These are phyloP conservation scores for Eidolon dupreanum DNA, from an alignment of 2,797 vertebrate genomes.

Conservation along the genomic window DNA sequence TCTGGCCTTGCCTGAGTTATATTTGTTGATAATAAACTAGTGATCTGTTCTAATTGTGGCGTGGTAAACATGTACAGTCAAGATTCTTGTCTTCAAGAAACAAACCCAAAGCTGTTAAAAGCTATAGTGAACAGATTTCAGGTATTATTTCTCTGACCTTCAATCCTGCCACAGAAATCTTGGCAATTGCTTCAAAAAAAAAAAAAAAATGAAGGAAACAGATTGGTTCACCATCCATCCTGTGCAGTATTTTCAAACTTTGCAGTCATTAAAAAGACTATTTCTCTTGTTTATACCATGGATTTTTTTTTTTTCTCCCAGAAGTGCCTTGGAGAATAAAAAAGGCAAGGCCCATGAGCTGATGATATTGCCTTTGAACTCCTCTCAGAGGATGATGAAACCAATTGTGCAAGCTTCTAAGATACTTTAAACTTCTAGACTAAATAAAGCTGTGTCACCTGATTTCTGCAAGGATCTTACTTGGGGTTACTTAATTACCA, in stretches of 20 bases:
- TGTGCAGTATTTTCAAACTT: slow-evolving; percentile 94
- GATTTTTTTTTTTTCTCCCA: slow-evolving; percentile 96
- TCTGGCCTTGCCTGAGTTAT: neutral
- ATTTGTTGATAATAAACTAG: neutral
- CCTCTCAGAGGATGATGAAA: no score
- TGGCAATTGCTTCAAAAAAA: slow-evolving; percentile 91
- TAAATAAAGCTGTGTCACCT: neutral
- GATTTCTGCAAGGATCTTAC: neutral
- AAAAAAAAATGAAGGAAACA: slow-evolving; percentile 83
- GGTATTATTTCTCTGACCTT: slow-evolving; percentile 90
- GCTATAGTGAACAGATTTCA: slow-evolving; percentile 93
- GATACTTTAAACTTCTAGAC: neutral
- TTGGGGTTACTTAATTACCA: neutral
- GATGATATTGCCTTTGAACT: fast-evolving
- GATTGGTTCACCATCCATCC: slow-evolving; percentile 91
- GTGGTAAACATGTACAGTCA: slow-evolving; percentile 95
- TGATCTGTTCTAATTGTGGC: slow-evolving; percentile 88
- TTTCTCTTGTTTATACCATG: slow-evolving; percentile 86
- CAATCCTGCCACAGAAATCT: slow-evolving; percentile 91
- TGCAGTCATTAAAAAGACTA: slow-evolving; percentile 84
- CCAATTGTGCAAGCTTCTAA: neutral
- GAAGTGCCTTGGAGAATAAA: slow-evolving; percentile 92
- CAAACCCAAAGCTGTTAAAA: slow-evolving; percentile 90
- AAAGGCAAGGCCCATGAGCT: slow-evolving; percentile 87
- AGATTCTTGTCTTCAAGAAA: slow-evolving; percentile 89